Evolutionary conservation across 2,888 invertebrate genomes (phyloP).

Genomic region (Thecocarcelia acutangulata): DNA sequence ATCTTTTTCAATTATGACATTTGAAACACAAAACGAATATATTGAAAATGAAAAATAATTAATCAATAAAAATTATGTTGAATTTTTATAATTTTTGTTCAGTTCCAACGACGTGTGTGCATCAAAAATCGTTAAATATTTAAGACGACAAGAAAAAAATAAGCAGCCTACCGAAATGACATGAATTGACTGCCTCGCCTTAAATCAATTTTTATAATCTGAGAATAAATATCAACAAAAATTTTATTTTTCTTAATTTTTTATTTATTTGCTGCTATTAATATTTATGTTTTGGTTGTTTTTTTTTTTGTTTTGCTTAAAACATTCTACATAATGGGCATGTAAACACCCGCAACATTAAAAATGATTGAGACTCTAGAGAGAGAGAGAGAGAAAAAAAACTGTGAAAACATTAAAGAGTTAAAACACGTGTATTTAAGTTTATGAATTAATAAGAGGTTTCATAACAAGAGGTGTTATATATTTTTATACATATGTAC

Average conservation of each 20-base stretch:
- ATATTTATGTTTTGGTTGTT: constrained; percentile 11
- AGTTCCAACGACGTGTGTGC: constrained; percentile 24
- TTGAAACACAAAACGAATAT: constrained; percentile 19
- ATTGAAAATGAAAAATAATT: constrained; percentile 37
- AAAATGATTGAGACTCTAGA: constrained; percentile 24
- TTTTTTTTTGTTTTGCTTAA: constrained; percentile 12
- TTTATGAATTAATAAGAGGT: constrained; percentile 8
- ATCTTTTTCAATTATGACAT: constrained; percentile 43
- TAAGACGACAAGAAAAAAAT: constrained; percentile 22
- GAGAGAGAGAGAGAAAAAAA: constrained; percentile 1
- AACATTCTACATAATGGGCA: constrained; percentile 56
- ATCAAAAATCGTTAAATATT: constrained; percentile 15
- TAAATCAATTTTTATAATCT: constrained; percentile 68
- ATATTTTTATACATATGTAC: too few relatives aligned
- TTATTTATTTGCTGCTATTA: constrained; percentile 29
- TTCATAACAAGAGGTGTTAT: constrained; percentile 6
- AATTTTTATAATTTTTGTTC: constrained; percentile 33
- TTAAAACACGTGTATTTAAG: constrained; percentile 47
- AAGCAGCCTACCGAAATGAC: constrained; percentile 55
- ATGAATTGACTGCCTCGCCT: constrained; percentile 64
- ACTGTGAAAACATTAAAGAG: constrained; percentile 36
- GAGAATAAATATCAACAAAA: constrained; percentile 58
- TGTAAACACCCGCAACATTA: constrained; percentile 64
- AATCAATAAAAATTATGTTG: constrained; percentile 52
- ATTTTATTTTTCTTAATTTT: constrained; percentile 4